Conservation (phyloP, 2,797 vertebrate species). For the Protonibea diacanthus region DNA sequence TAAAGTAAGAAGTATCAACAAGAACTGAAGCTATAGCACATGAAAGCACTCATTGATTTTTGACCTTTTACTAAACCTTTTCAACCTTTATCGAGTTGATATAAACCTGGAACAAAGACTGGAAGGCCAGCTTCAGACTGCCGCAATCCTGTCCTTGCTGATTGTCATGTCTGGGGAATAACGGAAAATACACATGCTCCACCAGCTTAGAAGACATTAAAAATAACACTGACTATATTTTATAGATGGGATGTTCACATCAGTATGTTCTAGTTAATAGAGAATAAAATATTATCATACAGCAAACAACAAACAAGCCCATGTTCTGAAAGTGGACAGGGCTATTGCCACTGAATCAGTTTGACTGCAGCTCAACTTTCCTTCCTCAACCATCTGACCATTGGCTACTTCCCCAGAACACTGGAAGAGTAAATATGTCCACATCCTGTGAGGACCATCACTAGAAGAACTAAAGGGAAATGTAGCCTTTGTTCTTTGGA, state of each 20-base stretch:
- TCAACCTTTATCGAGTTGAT: not conserved
- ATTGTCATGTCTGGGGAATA: not conserved
- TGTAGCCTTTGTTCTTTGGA: not conserved
- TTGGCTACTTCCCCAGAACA: too few relatives aligned
- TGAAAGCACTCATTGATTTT: not conserved
- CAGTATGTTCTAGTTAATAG: not conserved
- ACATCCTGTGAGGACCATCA: not conserved
- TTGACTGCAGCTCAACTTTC: not conserved
- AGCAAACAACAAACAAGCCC: not conserved
- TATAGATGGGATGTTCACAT: not conserved
- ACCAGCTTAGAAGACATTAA: conserved; percentile 11
- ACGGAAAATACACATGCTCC: not conserved
- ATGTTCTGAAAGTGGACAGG: not conserved
- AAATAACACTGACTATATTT: not conserved
- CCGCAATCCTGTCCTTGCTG: not conserved
- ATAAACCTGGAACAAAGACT: conserved; percentile 2
- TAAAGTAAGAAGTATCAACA: conserved; percentile 28
- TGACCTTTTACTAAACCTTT: not conserved
- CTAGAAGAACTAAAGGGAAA: not conserved
- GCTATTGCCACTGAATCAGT: not conserved
- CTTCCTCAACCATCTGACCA: not conserved
- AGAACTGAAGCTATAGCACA: conserved; percentile 1
- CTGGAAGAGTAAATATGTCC: not conserved
- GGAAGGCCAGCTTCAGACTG: not conserved
- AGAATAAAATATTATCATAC: not conserved